These are phyloP conservation scores for Capreolus pygargus DNA, from an alignment of 2,113 vertebrate genomes.

Conservation along the genomic window DNA sequence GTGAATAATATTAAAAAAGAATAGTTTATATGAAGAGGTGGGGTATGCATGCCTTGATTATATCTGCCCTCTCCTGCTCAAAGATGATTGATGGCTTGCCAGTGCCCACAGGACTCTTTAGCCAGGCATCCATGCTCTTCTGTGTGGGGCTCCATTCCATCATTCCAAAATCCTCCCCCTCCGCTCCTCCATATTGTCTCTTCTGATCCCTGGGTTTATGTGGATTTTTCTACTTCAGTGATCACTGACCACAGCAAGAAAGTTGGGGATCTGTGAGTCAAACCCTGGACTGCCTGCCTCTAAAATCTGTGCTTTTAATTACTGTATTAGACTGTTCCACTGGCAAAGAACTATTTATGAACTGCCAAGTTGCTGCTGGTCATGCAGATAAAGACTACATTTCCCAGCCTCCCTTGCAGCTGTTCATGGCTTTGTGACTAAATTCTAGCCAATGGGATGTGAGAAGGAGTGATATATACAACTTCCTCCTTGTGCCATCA, in stretches of 20 bases:
- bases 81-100: background rate
- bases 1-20: background rate
- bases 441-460: background rate
- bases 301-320: background rate
- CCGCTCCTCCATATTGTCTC: background rate
- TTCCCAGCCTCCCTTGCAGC: slow-evolving; percentile 29
- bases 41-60: background rate
- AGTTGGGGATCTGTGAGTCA: background rate
- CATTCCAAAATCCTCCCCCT: background rate
- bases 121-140: background rate
- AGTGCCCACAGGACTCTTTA: background rate
- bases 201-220: background rate
- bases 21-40: background rate
- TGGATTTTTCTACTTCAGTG: background rate
- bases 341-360: background rate
- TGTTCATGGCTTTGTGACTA: background rate
- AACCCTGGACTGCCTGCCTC: background rate
- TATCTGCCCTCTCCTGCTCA: background rate
- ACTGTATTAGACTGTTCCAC: background rate
- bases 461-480: background rate
- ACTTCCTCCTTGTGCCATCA: background rate
- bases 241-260: background rate
- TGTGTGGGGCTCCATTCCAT: background rate
- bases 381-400: slow-evolving; percentile 21
- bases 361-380: too few relatives aligned